Evolutionary conservation across 1,140 invertebrate genomes (phyloP).

Genomic region (Drosophila dunni): DNA sequence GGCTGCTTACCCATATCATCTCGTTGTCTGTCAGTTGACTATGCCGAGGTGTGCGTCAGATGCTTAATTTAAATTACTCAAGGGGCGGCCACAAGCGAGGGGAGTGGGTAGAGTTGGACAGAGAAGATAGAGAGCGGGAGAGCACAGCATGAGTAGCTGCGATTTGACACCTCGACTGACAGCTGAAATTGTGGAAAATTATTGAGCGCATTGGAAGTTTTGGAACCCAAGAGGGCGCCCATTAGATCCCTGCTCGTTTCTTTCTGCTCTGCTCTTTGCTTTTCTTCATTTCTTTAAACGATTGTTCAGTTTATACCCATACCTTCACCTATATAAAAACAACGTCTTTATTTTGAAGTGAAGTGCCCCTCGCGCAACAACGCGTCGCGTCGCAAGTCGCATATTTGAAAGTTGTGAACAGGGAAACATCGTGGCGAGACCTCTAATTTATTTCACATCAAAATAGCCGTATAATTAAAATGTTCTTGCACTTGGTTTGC

Average conservation of each 20-base stretch:
- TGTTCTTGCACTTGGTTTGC: conserved; percentile 52
- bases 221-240: conserved; percentile 77
- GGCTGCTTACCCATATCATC: conserved; percentile 80
- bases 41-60: conserved; percentile 76
- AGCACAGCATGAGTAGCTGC: conserved; percentile 84
- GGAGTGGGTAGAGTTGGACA: conserved; percentile 15
- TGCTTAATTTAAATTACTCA: conserved; percentile 81
- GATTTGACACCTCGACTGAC: conserved; percentile 84
- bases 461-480: conserved; percentile 79
- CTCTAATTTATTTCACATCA: conserved; percentile 81
- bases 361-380: conserved; percentile 5
- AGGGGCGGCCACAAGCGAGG: conserved; percentile 54
- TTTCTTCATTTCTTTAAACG: conserved; percentile 7
- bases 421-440: conserved; percentile 49
- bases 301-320: background rate
- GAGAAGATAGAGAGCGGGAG: background rate
- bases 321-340: background rate
- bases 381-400: background rate
- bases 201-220: conserved; percentile 74
- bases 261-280: background rate
- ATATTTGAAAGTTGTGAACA: conserved; percentile 61
- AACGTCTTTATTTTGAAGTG: conserved; percentile 64
- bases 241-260: conserved; percentile 62
- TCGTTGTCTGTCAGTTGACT: conserved; percentile 72
- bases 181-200: conserved; percentile 83